A percentile compares a stretch with the other conserved stretches of the same genome.
These are phyloP conservation scores for Crotophaga sulcirostris DNA, from an alignment of 2,113 vertebrate genomes.

Conservation along the genomic window DNA sequence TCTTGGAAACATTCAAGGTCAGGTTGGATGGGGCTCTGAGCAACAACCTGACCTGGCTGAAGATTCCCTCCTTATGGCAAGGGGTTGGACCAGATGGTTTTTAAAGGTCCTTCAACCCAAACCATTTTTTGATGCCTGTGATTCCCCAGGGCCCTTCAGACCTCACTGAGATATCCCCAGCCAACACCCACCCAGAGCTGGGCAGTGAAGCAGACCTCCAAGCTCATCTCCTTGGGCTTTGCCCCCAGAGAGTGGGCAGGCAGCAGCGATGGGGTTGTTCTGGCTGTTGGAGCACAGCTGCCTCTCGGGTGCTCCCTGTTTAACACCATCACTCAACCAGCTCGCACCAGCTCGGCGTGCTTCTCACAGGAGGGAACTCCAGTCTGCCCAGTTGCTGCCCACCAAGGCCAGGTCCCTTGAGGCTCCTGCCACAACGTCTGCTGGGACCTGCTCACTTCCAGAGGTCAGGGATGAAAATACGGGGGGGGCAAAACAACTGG, in stretches of 20 bases:
- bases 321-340: not conserved
- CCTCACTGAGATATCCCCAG: not conserved
- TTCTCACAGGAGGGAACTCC: not conserved
- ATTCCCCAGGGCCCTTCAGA: not conserved
- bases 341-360: rapidly evolving
- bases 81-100: no score
- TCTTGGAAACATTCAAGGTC: no score
- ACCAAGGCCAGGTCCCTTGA: rapidly evolving
- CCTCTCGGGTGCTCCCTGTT: not conserved
- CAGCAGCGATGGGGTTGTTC: not conserved
- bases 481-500: not conserved
- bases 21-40: no score
- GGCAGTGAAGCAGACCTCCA: not conserved
- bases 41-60: no score
- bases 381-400: not conserved
- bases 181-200: not conserved
- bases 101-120: no score
- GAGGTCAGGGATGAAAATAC: not conserved
- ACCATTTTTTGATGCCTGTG: not conserved
- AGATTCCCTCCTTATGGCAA: no score
- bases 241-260: rapidly evolving
- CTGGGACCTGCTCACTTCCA: not conserved
- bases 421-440: not conserved
- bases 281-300: not conserved
- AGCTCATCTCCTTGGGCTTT: not conserved